phyloP scores from a whole-genome alignment of 2,888 invertebrate species.

The Sesia bembeciformis region DNA sequence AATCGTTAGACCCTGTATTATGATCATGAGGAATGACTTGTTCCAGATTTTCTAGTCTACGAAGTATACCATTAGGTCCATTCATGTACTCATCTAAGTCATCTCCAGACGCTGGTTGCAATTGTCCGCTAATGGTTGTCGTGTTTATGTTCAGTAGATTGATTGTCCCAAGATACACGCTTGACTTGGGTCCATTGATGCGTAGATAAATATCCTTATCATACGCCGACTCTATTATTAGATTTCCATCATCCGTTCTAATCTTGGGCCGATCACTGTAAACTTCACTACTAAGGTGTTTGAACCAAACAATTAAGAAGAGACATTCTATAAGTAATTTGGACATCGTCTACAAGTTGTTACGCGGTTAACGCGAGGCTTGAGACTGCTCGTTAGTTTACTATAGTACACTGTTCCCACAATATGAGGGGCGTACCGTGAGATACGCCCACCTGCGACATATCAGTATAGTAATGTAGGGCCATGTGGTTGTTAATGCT shows the following conservation, averaged over 20 bases:
- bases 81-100: conserved; percentile 19
- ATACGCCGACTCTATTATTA: conserved; percentile 84
- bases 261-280: conserved; percentile 74
- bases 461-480: background rate
- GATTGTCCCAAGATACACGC: conserved; percentile 79
- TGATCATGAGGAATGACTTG: conserved; percentile 9
- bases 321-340: conserved; percentile 22
- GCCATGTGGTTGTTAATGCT: background rate
- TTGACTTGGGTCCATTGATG: conserved; percentile 78
- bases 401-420: background rate
- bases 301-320: conserved; percentile 26
- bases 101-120: conserved; percentile 10
- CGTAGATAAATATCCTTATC: conserved; percentile 86
- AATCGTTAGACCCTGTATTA: conserved; percentile 15
- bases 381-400: background rate
- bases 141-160: conserved; percentile 72
- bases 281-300: conserved; percentile 62
- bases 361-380: background rate
- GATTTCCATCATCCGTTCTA: conserved; percentile 81
- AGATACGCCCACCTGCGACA: conserved; percentile 3
- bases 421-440: conserved; percentile 4
- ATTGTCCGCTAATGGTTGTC: conserved; percentile 17
- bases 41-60: conserved; percentile 40
- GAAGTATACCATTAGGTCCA: conserved; percentile 26
- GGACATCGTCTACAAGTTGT: conserved; percentile 34